Evolutionary conservation across 1,140 invertebrate genomes (phyloP), one percentile per base, ranked within the genome.

Genomic region (Drosophila santomea): DNA sequence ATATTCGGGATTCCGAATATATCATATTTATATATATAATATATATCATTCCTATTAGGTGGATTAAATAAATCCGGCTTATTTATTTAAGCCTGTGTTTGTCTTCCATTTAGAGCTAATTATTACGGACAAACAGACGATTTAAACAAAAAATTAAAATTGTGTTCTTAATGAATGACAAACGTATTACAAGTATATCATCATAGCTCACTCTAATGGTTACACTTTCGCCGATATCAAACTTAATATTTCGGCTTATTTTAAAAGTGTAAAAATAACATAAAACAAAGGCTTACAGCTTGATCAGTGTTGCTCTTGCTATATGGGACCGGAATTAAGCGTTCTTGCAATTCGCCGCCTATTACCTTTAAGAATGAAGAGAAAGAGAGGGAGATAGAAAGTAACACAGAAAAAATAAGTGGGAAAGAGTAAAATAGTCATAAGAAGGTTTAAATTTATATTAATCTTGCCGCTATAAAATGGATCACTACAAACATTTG

Each of bases 281-380:
- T 56, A 51, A 23, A 75, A 67, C 68, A 82, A 76, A 86, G 83
- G 96, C 97, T 98, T 98, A 98, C 97, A 98, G 97, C 97, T 97
- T 98, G 97, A 95, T 98, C 97, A 95, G 97, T 98, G 94, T 97
- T 97, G 95, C 97, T 98, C 97, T 98, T 98, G 97, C 97, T 98
- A 97, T 98, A 98, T 94, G 97, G 97, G 94, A 98, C 97, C 94
- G 97, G 97, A 95, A 98, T 98, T 96, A 98, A 97, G 95, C 97
- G 97, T 95, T 98, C 97, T 97, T 98, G 97, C 95, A 98, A 98
- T 96, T 98, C 97, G 96, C 97, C 97, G 96, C 97, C 97, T 97
- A 98, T 98, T 96, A 98, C 97, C 97, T 98, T 97, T 95, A 91
- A 80, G 74, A 77, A 66, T 80, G 57, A 77, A 89, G 62, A 74